Evolutionary conservation across 2,888 invertebrate species (phyloP).

Genomic region (Exephanes ischioxanthus): DNA sequence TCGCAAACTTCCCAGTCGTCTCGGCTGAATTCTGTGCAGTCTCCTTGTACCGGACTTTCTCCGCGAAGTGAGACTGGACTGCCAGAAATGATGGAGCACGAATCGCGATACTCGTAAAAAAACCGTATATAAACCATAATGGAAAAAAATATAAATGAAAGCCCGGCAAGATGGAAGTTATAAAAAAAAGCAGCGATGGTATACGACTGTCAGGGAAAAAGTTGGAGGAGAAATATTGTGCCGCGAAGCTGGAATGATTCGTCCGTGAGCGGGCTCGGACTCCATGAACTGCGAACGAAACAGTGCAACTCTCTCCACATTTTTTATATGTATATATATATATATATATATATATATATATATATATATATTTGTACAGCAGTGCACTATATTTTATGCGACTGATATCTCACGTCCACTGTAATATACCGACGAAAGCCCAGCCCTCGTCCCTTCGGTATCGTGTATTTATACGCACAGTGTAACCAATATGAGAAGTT

Average conservation of each 20-base stretch:
- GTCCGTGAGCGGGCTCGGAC: conserved; percentile 1
- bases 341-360: neutral
- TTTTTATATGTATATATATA: neutral
- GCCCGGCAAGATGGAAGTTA: conserved; percentile 16
- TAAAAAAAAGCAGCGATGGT: conserved; percentile 13
- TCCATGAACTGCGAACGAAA: conserved; percentile 44
- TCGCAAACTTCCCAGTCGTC: neutral
- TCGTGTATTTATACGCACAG: neutral
- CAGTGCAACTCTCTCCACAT: neutral
- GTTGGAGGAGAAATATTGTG: conserved; percentile 36
- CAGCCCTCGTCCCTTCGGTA: neutral
- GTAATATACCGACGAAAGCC: neutral
- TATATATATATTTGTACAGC: neutral
- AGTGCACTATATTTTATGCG: neutral
- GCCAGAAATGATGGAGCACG: conserved; percentile 24
- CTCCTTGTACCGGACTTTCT: neutral
- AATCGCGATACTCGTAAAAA: conserved; percentile 31
- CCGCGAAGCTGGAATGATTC: conserved; percentile 39
- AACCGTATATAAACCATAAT: conserved; percentile 31
- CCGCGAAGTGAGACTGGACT: neutral
- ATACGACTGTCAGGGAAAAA: neutral
- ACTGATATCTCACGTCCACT: neutral
- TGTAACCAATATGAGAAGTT: too few relatives aligned
- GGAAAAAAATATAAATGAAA: conserved; percentile 12
- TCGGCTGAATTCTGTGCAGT: conserved; percentile 9